These are phyloP conservation scores for Antheraea yamamai DNA, from an alignment of 2,888 invertebrate species.

Conservation along the genomic window DNA sequence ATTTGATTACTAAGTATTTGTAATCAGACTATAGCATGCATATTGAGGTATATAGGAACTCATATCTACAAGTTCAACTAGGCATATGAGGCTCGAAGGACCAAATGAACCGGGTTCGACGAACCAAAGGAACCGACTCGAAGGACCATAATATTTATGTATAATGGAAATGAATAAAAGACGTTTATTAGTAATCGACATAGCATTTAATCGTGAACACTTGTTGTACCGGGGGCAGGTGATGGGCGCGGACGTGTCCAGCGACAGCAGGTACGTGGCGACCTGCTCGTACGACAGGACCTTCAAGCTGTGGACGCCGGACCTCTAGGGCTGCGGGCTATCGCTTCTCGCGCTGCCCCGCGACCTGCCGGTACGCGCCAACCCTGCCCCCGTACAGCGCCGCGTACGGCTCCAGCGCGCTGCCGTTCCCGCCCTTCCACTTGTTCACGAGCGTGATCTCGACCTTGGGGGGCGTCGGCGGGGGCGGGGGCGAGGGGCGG, in stretches of 20 bases:
- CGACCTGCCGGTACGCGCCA: conserved; percentile 66
- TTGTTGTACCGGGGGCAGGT: conserved; percentile 71
- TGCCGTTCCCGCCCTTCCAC: conserved; percentile 40
- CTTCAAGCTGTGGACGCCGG: conserved; percentile 97
- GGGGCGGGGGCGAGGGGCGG: conserved; percentile 43
- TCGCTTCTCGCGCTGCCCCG: conserved; percentile 61
- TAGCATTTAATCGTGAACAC: conserved; percentile 11
- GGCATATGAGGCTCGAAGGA: too few species aligned
- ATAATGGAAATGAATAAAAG: neutral
- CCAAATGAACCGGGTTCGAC: neutral
- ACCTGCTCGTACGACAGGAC: conserved; percentile 98
- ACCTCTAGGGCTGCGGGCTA: conserved; percentile 51
- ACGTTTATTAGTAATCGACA: neutral
- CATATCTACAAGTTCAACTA: too few species aligned
- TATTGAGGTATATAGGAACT: too few species aligned
- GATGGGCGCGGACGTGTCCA: conserved; percentile 95
- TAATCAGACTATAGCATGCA: too few species aligned
- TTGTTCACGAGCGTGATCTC: conserved; percentile 87
- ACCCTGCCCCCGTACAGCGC: conserved; percentile 66
- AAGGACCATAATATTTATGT: too few species aligned
- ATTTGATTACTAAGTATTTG: too few species aligned
- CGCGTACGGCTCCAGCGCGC: conserved; percentile 69
- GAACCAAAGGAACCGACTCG: neutral
- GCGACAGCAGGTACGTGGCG: conserved; percentile 94
- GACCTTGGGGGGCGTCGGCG: conserved; percentile 83